These are phyloP conservation scores for Damaliscus lunatus DNA, from an alignment of 2,113 vertebrate genomes.

Conservation along the genomic window DNA sequence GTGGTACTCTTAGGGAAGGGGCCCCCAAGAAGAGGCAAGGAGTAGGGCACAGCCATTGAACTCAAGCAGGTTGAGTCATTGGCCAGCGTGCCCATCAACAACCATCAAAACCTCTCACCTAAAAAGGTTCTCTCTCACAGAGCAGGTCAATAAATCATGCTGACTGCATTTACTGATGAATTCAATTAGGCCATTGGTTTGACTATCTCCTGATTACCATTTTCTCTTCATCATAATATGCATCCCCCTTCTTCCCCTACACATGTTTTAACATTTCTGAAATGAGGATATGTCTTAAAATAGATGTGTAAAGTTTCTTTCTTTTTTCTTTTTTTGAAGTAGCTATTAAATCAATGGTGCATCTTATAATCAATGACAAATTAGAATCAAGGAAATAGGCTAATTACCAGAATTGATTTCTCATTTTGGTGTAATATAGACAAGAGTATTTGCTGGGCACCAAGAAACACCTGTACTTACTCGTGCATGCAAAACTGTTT, in stretches of 20 bases:
- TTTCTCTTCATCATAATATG: conserved; percentile 54
- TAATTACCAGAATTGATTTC: conserved; percentile 63
- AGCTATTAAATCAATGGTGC: conserved; percentile 52
- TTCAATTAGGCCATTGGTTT: conserved; percentile 46
- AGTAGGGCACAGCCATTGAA: not conserved
- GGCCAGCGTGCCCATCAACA: not conserved
- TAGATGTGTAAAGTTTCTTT: conserved; percentile 30
- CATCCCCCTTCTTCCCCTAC: not conserved
- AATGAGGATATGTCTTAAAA: conserved; percentile 59
- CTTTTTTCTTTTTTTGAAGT: not conserved
- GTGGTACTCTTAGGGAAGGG: not conserved
- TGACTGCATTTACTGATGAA: conserved; percentile 7
- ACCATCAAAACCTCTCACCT: not conserved
- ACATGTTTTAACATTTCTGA: conserved; percentile 34
- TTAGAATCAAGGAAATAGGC: conserved; percentile 35
- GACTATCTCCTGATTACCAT: conserved; percentile 50
- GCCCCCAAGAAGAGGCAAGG: not conserved
- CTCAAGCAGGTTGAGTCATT: not conserved
- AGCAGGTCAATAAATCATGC: not conserved
- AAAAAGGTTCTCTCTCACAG: not conserved
- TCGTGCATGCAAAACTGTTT: not conserved
- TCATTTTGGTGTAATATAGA: conserved; percentile 17
- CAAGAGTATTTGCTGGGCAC: not conserved
- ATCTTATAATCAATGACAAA: conserved; percentile 58
- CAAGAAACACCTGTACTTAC: conserved; percentile 27